A percentile compares a stretch with the other conserved stretches of the same genome.
These are phyloP conservation scores for Eupithecia pulchellata DNA, from an alignment of 2,888 invertebrate species.

Conservation along the genomic window DNA sequence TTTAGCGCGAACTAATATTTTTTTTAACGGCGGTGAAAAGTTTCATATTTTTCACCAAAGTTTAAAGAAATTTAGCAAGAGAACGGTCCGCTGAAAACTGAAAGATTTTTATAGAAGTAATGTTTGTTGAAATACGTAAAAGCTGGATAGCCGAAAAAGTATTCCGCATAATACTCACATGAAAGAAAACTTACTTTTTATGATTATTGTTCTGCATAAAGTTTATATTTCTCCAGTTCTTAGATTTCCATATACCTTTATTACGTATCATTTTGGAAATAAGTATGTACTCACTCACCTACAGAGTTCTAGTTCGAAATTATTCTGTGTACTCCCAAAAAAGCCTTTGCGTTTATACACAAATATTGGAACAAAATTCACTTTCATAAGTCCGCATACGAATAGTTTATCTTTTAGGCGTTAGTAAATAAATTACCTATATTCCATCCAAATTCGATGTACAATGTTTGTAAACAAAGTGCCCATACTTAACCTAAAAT, in stretches of 20 bases:
- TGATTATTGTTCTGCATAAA: slow-evolving; percentile 46
- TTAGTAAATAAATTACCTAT: no score
- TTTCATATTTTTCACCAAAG: background rate
- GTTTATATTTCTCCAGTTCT: slow-evolving; percentile 21
- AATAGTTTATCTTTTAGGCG: no score
- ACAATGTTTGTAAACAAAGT: no score
- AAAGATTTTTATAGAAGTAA: slow-evolving; percentile 39
- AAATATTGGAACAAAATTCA: no score
- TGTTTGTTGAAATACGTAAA: slow-evolving; percentile 44
- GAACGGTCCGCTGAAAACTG: slow-evolving; percentile 33
- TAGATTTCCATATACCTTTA: slow-evolving; percentile 11
- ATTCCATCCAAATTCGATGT: no score
- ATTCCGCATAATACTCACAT: slow-evolving; percentile 52
- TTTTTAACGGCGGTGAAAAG: background rate
- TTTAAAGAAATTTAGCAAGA: slow-evolving; percentile 22
- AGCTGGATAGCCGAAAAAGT: slow-evolving; percentile 43
- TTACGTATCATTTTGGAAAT: background rate
- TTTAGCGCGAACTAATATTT: no score
- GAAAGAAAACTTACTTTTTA: slow-evolving; percentile 55
- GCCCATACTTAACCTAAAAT: no score
- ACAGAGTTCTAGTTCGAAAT: background rate
- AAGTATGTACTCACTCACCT: background rate
- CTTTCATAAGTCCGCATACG: no score
- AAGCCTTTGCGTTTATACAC: background rate
- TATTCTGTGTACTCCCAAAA: background rate